Evolutionary conservation across 1,140 invertebrate species (phyloP), one percentile per base, ranked within the genome.

Genomic region (Triops cancriformis): DNA sequence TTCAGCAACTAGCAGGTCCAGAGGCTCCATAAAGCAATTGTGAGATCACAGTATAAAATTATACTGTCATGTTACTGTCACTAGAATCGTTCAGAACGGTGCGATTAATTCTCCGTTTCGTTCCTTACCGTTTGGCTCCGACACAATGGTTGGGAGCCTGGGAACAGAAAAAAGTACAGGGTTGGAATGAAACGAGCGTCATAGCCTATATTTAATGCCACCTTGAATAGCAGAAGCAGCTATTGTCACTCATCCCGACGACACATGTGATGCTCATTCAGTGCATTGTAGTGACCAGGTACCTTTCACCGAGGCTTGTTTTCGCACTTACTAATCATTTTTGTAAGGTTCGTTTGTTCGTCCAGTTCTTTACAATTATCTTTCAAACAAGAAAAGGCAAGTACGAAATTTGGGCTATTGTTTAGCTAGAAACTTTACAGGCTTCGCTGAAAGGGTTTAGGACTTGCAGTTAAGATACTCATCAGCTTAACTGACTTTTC

Each of bases 51-150:
- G 23, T 37, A 14, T 64, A 18, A 18, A 64, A 64, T 64, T 64
- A 64, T 23, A 64, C 51, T 64, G 51, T 64, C 51, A 64, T 64
- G 51, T 64, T 64, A 64, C 51, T 23, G 51, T 64, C 51, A 64
- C 51, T 23, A 6, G 51, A 64, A 23, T 64, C 14, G 18, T 64
- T 64, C 23, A 64, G 14, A 64, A 64, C 51, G 51, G 6, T 64
- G 51, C 51, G 51, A 64, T 64, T 64, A 64, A 14, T 64, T 64
- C 51, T 64, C 51, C 0, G 14, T 64, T 1, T 23, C 51, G 51
- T 64, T 9, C 51, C 23, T 5, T 23, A 64, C 14, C 51, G 51
- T 64, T 64, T 64, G 9, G 51, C 51, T 64, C 51, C 6, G 51
- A 64, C 51, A n/a, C 51, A 64, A 64, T 64, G 9, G 31, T 37